These are phyloP conservation scores for Cyphomyrmex costatus DNA, from an alignment of 1,140 invertebrate genomes.

Conservation along the genomic window DNA sequence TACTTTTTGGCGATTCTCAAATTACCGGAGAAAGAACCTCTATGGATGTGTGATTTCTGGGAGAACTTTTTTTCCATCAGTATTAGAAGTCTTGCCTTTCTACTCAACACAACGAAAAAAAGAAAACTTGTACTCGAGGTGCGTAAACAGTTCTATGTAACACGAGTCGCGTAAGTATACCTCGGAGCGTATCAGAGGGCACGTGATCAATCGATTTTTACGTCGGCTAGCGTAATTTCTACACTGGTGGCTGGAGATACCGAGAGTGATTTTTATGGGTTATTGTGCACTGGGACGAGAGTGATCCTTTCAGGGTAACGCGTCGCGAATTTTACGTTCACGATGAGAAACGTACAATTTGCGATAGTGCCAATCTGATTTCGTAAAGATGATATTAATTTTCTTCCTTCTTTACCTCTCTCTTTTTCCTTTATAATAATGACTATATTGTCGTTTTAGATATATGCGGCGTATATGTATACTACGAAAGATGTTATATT, in stretches of 20 bases:
- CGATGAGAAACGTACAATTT: constrained; percentile 30
- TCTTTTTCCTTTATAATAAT: constrained; percentile 53
- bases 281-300: background rate
- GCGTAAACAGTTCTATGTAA: constrained; percentile 6
- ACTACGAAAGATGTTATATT: constrained; percentile 71
- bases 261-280: constrained; percentile 18
- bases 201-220: constrained; percentile 46
- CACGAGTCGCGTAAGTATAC: constrained; percentile 9
- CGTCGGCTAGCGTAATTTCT: constrained; percentile 24
- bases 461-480: constrained; percentile 69
- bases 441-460: constrained; percentile 76
- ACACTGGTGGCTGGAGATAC: background rate
- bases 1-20: background rate
- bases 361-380: constrained; percentile 49
- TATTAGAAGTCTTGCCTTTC: constrained; percentile 58
- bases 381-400: constrained; percentile 45
- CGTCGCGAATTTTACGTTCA: constrained; percentile 40
- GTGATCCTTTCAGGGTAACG: constrained; percentile 25
- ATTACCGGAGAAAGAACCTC: background rate
- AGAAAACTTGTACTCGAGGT: constrained; percentile 19
- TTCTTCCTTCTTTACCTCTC: background rate
- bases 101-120: constrained; percentile 54
- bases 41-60: constrained; percentile 2
- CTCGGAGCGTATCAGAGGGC: background rate
- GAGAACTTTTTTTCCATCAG: constrained; percentile 39